A percentile compares a stretch with the other conserved stretches of the same genome.
Evolutionary conservation across 2,797 vertebrate species (phyloP).

Genomic region (Phrynocephalus vlangalii): DNA sequence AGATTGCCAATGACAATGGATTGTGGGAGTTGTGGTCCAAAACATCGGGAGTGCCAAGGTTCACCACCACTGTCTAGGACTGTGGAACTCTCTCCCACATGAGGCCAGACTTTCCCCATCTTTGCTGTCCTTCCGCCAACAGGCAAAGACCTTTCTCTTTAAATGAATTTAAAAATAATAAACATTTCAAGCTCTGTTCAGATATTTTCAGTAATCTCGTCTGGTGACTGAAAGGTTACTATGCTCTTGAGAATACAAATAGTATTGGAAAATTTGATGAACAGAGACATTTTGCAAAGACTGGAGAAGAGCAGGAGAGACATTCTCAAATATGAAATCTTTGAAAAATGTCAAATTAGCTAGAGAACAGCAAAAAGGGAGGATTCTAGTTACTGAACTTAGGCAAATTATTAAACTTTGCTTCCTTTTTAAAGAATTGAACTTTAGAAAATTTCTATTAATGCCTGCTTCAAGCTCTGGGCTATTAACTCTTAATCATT

Average conservation of each 20-base stretch:
- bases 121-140: no score
- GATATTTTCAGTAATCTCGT: background rate
- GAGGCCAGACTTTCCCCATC: no score
- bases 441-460: conserved; percentile 31
- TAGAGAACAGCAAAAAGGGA: conserved; percentile 43
- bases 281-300: rapidly evolving
- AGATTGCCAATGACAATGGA: no score
- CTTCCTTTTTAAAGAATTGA: conserved; percentile 54
- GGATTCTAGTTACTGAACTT: conserved; percentile 47
- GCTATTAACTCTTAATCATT: conserved; percentile 56
- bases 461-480: conserved; percentile 44
- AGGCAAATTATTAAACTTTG: conserved; percentile 52
- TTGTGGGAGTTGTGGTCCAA: no score
- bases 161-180: background rate
- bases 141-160: no score
- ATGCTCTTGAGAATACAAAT: background rate
- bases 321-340: conserved; percentile 36
- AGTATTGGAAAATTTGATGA: background rate
- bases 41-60: no score
- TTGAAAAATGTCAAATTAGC: conserved; percentile 49
- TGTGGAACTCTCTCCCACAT: no score
- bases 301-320: background rate
- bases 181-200: background rate
- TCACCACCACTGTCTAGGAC: no score
- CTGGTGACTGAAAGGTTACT: background rate